These are phyloP conservation scores for Sinhomidia bicolor DNA, from an alignment of 2,888 invertebrate species.

Conservation along the genomic window DNA sequence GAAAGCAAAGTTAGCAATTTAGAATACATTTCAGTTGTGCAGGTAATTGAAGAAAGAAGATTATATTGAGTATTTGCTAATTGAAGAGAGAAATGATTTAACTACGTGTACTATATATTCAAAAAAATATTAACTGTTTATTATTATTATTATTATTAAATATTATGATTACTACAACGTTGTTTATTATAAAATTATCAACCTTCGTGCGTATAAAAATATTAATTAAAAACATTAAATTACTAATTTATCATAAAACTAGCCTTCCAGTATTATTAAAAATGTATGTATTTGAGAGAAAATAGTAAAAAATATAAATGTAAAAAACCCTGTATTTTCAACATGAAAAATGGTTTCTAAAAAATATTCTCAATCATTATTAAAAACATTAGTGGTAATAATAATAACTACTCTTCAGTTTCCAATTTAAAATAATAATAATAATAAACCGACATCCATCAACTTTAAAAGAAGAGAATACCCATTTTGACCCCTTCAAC, in stretches of 20 bases:
- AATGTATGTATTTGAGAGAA: neutral
- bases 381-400: too few relatives aligned
- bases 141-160: too few relatives aligned
- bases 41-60: too few relatives aligned
- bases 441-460: too few relatives aligned
- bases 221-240: neutral
- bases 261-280: slow-evolving; percentile 61
- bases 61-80: neutral
- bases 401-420: too few relatives aligned
- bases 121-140: neutral
- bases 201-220: neutral
- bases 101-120: neutral
- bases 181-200: neutral
- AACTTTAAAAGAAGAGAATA: too few relatives aligned
- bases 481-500: too few relatives aligned
- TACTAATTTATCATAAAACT: slow-evolving; percentile 13
- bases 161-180: neutral
- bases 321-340: slow-evolving; percentile 1
- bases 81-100: neutral
- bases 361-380: neutral
- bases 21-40: too few relatives aligned
- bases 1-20: too few relatives aligned
- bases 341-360: neutral
- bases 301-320: neutral
- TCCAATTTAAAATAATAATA: too few relatives aligned